phyloP scores from a whole-genome alignment of 2,888 invertebrate genomes.

The Brenthis ino region DNA sequence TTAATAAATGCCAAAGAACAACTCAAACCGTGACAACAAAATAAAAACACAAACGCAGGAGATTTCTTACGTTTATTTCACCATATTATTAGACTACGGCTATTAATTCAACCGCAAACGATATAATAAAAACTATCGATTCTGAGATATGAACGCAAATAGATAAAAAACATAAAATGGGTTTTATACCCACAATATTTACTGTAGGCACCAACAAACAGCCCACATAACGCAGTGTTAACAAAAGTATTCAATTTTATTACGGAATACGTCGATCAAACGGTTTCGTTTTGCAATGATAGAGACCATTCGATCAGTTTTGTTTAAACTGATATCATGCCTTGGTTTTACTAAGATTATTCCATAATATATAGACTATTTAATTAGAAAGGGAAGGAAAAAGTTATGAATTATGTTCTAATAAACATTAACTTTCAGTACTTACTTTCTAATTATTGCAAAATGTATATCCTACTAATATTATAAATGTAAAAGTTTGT shows the following conservation, averaged over 20 bases:
- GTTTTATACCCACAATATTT: conserved; percentile 23
- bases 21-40: too few relatives aligned
- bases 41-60: too few relatives aligned
- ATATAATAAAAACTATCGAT: conserved; percentile 41
- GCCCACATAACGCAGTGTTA: not conserved
- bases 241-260: conserved; percentile 12
- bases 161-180: conserved; percentile 42
- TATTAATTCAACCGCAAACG: conserved; percentile 21
- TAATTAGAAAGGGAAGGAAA: too few relatives aligned
- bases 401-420: too few relatives aligned
- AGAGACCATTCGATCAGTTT: conserved; percentile 2
- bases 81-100: not conserved
- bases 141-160: conserved; percentile 42
- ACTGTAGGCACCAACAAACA: conserved; percentile 4
- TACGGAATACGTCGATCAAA: not conserved
- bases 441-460: too few relatives aligned
- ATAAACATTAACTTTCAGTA: too few relatives aligned
- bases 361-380: too few relatives aligned
- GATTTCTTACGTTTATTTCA: too few relatives aligned
- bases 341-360: not conserved
- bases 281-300: not conserved
- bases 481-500: too few relatives aligned
- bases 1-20: too few relatives aligned
- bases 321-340: not conserved
- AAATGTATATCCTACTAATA: too few relatives aligned